A percentile compares a stretch with the other conserved stretches of the same genome.
Evolutionary conservation across 2,797 vertebrate species (phyloP).

Genomic region (Cirrhinus molitorella): DNA sequence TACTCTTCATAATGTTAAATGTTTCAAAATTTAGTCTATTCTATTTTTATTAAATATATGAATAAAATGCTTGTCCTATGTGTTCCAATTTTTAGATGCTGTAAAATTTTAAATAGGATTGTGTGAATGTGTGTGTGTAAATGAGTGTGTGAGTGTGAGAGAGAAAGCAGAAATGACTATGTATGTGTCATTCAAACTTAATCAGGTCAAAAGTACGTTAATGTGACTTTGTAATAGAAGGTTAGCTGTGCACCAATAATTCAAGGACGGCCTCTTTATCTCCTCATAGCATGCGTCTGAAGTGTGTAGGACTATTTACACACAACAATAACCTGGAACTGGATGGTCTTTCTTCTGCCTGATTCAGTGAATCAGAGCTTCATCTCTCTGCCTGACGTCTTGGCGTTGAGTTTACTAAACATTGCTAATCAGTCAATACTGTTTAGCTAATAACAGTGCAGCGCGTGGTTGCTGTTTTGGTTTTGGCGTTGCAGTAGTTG

Average conservation of each 20-base stretch:
- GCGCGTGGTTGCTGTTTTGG: conserved; percentile 67
- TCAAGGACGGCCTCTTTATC: conserved; percentile 40
- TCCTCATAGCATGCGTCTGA: conserved; percentile 59
- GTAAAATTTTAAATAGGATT: not conserved
- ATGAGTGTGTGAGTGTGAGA: no score
- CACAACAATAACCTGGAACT: conserved; percentile 75
- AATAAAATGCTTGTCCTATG: not conserved
- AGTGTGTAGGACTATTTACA: conserved; percentile 81
- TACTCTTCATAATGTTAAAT: not conserved
- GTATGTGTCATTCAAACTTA: not conserved
- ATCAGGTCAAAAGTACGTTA: conserved; percentile 20
- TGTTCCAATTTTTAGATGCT: not conserved
- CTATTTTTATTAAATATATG: not conserved
- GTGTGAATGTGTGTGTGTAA: not conserved
- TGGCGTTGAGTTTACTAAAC: conserved; percentile 82
- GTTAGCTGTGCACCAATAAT: conserved; percentile 53
- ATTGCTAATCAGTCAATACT: conserved; percentile 76
- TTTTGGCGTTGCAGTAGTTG: conserved; percentile 66
- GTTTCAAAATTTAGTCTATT: not conserved
- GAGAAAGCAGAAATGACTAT: conserved; percentile 39
- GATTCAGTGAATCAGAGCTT: conserved; percentile 71
- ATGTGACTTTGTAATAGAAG: conserved; percentile 51
- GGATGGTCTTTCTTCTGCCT: conserved; percentile 62
- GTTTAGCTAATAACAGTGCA: conserved; percentile 82
- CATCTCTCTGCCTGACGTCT: conserved; percentile 75